Evolutionary conservation across 2,888 invertebrate species (phyloP).

Genomic region (Meandrusa payeni): DNA sequence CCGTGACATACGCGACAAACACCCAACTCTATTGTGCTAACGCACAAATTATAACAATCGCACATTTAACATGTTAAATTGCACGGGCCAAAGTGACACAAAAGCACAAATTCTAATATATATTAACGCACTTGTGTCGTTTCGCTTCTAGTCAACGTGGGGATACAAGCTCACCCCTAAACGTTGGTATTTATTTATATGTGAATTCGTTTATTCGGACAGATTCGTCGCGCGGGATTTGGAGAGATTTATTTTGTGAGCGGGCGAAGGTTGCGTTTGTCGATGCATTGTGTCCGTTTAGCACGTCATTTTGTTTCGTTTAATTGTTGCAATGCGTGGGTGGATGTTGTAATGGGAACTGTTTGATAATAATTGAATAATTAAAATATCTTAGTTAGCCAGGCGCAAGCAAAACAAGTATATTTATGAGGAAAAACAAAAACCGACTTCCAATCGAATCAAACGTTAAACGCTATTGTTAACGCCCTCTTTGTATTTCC

Average conservation of each 20-base stretch:
- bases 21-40: slow-evolving; percentile 37
- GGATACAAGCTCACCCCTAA: slow-evolving; percentile 44
- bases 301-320: slow-evolving; percentile 24
- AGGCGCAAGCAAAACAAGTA: no score
- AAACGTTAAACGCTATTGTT: no score
- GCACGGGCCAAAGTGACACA: slow-evolving; percentile 27
- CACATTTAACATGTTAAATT: slow-evolving; percentile 41
- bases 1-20: slow-evolving; percentile 39
- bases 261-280: slow-evolving; percentile 36
- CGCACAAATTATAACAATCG: slow-evolving; percentile 41
- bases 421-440: no score
- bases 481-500: no score
- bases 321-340: slow-evolving; percentile 21
- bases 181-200: slow-evolving; percentile 71
- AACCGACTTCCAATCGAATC: no score
- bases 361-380: no score
- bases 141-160: slow-evolving; percentile 28
- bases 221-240: slow-evolving; percentile 56
- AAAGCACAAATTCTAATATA: background rate
- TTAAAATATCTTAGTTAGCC: no score
- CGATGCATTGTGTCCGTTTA: slow-evolving; percentile 34
- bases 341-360: no score
- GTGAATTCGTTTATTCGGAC: slow-evolving; percentile 55
- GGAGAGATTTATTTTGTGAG: slow-evolving; percentile 44
- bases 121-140: slow-evolving; percentile 32